Percentiles rank a stretch among this genome's conserved stretches.
Conservation (phyloP, 2,113 vertebrate species). For the Sclerurus mexicanus region DNA sequence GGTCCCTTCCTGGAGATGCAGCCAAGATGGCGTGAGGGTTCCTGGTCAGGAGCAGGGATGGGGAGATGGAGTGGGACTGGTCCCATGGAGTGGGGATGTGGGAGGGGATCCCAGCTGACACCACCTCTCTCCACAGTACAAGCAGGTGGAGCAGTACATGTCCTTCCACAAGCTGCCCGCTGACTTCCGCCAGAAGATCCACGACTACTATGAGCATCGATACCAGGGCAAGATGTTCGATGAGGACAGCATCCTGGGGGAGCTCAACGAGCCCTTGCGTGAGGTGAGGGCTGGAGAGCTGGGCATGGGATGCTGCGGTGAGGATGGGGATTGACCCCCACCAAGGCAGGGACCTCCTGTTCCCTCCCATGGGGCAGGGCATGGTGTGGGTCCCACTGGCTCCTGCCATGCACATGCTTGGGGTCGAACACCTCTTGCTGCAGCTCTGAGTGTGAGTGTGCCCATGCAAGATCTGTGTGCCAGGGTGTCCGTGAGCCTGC, state of each 20-base stretch:
- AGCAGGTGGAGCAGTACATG: slow-evolving; percentile 99
- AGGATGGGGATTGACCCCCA: not conserved
- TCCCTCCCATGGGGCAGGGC: not conserved
- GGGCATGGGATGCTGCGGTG: not conserved
- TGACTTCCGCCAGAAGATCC: slow-evolving; percentile 96
- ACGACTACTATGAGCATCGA: slow-evolving; percentile 96
- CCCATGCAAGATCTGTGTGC: not conserved
- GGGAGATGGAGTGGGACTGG: slow-evolving; percentile 67
- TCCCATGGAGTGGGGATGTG: not conserved
- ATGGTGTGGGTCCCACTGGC: not conserved
- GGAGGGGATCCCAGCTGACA: not conserved
- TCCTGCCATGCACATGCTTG: not conserved
- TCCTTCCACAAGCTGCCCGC: slow-evolving; percentile 97
- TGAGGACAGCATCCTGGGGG: slow-evolving; percentile 95
- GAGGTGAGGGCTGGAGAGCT: slow-evolving; percentile 76
- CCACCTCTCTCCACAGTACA: slow-evolving; percentile 78
- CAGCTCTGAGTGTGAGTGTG: not conserved
- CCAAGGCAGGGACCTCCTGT: too few species aligned
- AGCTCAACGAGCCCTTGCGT: slow-evolving; percentile 91
- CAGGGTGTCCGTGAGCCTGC: not conserved
- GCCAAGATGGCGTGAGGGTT: accelerated
- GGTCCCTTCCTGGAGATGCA: not conserved
- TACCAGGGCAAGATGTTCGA: slow-evolving; percentile 99
- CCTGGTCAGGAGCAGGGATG: not conserved
- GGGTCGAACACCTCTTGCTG: not conserved